phyloP scores from a whole-genome alignment of 2,888 invertebrate genomes.

The Platerodrilus igneus region DNA sequence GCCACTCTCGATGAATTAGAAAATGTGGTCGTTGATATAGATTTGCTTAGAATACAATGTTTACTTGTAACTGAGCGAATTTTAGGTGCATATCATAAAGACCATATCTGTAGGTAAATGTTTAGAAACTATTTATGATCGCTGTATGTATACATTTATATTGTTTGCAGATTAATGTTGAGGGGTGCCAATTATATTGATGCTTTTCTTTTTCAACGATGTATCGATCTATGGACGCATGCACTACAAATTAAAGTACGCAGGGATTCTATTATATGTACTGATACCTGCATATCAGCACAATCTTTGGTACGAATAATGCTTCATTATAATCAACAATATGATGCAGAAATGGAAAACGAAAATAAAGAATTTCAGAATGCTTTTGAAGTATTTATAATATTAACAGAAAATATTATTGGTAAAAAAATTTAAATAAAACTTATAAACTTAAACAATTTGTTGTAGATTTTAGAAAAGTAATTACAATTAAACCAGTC shows the following conservation, averaged over 20 bases:
- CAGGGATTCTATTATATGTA: slow-evolving; percentile 69
- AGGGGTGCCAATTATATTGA: slow-evolving; percentile 71
- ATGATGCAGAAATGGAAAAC: slow-evolving; percentile 49
- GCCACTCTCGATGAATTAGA: slow-evolving; percentile 65
- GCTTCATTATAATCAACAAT: slow-evolving; percentile 65
- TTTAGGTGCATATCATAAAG: slow-evolving; percentile 80
- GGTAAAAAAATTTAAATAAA: slow-evolving; percentile 33
- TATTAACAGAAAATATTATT: slow-evolving; percentile 61
- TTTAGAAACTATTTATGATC: too few relatives aligned
- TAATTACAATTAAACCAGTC: slow-evolving; percentile 60
- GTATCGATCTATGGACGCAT: slow-evolving; percentile 83
- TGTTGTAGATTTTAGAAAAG: slow-evolving; percentile 50
- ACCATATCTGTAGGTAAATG: slow-evolving; percentile 66
- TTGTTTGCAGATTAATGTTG: slow-evolving; percentile 43
- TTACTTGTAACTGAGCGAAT: slow-evolving; percentile 84
- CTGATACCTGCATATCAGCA: slow-evolving; percentile 82
- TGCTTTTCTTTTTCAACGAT: slow-evolving; percentile 70
- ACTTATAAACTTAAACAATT: slow-evolving; percentile 9
- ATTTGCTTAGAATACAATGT: slow-evolving; percentile 82
- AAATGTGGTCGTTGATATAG: slow-evolving; percentile 71
- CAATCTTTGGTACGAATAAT: slow-evolving; percentile 81
- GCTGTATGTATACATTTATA: not conserved
- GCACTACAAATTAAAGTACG: slow-evolving; percentile 74
- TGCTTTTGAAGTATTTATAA: slow-evolving; percentile 63
- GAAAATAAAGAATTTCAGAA: slow-evolving; percentile 62